Evolutionary conservation across 1,140 invertebrate genomes (phyloP).

Genomic region (Neelides sp.): DNA sequence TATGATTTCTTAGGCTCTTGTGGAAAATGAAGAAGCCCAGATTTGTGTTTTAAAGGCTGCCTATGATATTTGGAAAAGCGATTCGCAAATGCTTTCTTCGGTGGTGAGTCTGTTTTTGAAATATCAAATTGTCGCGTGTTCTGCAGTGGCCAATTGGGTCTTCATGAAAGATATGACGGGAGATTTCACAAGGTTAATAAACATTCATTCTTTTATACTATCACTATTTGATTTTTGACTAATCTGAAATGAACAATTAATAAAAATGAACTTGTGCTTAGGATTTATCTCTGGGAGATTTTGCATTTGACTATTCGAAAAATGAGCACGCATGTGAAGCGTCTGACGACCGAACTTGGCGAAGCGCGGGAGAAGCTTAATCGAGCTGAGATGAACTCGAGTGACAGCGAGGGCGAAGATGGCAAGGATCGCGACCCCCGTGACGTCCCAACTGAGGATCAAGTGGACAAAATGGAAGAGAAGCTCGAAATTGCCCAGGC

Average conservation of each 20-base stretch:
- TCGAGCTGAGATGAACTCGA: constrained; percentile 57
- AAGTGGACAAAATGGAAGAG: constrained; percentile 90
- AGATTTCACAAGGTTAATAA: constrained; percentile 73
- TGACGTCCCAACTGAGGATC: constrained; percentile 71
- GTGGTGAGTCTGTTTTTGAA: constrained; percentile 94
- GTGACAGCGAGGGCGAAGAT: constrained; percentile 33
- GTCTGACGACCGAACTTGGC: constrained; percentile 66
- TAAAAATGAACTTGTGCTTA: constrained; percentile 31
- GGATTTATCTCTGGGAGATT: constrained; percentile 93
- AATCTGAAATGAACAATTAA: neutral
- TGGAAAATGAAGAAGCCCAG: constrained; percentile 88
- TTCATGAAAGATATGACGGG: constrained; percentile 91
- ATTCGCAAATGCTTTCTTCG: constrained; percentile 94
- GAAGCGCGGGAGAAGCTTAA: constrained; percentile 74
- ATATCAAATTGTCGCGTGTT: constrained; percentile 91
- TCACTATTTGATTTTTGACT: neutral
- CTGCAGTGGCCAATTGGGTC: constrained; percentile 95
- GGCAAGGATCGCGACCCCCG: constrained; percentile 40
- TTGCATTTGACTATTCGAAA: constrained; percentile 89
- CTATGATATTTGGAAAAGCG: constrained; percentile 84
- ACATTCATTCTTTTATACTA: constrained; percentile 3
- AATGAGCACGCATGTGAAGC: constrained; percentile 88
- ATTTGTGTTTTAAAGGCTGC: constrained; percentile 85
- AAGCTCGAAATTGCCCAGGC: constrained; percentile 83
- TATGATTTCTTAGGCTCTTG: constrained; percentile 50